A percentile compares a stretch with the other conserved stretches of the same genome.
phyloP scores from a whole-genome alignment of 2,888 invertebrate genomes.

The Acrobeloides nanus region DNA sequence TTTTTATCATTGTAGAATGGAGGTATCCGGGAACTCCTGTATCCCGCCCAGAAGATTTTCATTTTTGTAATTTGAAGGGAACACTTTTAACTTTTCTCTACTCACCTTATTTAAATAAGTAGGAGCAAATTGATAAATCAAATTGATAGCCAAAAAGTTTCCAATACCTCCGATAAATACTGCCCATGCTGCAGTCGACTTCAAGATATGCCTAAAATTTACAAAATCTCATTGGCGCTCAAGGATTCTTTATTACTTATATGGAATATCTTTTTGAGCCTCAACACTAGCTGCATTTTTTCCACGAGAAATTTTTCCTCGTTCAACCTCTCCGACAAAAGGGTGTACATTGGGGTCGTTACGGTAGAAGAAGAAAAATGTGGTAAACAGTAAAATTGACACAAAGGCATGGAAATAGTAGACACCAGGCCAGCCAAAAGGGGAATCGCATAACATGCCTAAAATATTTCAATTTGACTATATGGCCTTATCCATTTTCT shows the following conservation, averaged over 20 bases:
- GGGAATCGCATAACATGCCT: slow-evolving; percentile 19
- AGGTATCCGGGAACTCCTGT: no score
- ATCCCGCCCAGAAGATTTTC: no score
- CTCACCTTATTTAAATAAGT: slow-evolving; percentile 30
- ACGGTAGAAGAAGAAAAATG: slow-evolving; percentile 33
- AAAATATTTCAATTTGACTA: not conserved
- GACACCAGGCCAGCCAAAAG: slow-evolving; percentile 37
- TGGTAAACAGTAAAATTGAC: slow-evolving; percentile 35
- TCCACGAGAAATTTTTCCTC: slow-evolving; percentile 40
- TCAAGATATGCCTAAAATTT: slow-evolving; percentile 25
- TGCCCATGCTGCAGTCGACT: slow-evolving; percentile 42
- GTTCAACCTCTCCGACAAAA: slow-evolving; percentile 38
- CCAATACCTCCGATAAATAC: slow-evolving; percentile 42
- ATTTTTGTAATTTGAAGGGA: no score
- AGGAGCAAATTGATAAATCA: slow-evolving; percentile 45
- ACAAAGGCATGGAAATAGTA: slow-evolving; percentile 42
- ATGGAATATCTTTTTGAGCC: slow-evolving; percentile 14
- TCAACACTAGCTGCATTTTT: slow-evolving; percentile 9
- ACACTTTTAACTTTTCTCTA: no score
- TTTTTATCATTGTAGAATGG: no score
- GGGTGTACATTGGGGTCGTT: slow-evolving; percentile 44
- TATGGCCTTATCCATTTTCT: not conserved
- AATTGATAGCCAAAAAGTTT: slow-evolving; percentile 45
- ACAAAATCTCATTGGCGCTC: not conserved
- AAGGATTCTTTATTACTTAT: no score